These are phyloP conservation scores for Myoxocephalus aenaeus DNA, from an alignment of 2,797 vertebrate genomes.

Conservation along the genomic window DNA sequence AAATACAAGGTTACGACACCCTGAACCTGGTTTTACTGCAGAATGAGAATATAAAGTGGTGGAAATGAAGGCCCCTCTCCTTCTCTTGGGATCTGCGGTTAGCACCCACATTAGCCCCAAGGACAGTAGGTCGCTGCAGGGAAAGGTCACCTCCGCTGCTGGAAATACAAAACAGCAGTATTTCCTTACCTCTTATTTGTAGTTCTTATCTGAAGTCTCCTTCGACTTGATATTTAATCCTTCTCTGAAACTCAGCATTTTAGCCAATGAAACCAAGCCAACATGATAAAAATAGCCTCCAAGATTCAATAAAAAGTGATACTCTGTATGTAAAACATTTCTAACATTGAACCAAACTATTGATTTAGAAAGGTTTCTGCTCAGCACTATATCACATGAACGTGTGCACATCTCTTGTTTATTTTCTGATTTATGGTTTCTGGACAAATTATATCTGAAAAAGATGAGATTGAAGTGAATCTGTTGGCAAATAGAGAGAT, in stretches of 20 bases:
- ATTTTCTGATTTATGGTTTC: constrained; percentile 30
- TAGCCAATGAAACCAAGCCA: constrained; percentile 31
- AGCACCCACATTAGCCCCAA: constrained; percentile 54
- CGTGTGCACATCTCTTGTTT: not conserved
- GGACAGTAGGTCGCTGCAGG: constrained; percentile 40
- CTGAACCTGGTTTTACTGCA: constrained; percentile 18
- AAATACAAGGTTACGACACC: not conserved
- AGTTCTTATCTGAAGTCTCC: constrained; percentile 52
- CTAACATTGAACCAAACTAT: constrained; percentile 28
- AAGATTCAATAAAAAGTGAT: constrained; percentile 13
- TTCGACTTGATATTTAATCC: constrained; percentile 47
- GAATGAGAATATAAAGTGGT: constrained; percentile 22
- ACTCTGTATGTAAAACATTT: constrained; percentile 17
- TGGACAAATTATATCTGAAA: constrained; percentile 12
- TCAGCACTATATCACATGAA: constrained; percentile 23
- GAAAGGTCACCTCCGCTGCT: constrained; percentile 68
- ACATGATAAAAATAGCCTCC: constrained; percentile 43
- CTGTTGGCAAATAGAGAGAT: constrained; percentile 20
- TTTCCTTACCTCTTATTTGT: constrained; percentile 51
- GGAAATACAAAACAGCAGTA: constrained; percentile 35
- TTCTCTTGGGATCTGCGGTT: constrained; percentile 41
- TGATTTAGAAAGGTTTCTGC: constrained; percentile 33
- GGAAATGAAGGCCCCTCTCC: not conserved
- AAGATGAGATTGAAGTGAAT: constrained; percentile 20
- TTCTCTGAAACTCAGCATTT: constrained; percentile 24